These are phyloP conservation scores for Cromileptes altivelis DNA, from an alignment of 2,113 vertebrate genomes.

Conservation along the genomic window DNA sequence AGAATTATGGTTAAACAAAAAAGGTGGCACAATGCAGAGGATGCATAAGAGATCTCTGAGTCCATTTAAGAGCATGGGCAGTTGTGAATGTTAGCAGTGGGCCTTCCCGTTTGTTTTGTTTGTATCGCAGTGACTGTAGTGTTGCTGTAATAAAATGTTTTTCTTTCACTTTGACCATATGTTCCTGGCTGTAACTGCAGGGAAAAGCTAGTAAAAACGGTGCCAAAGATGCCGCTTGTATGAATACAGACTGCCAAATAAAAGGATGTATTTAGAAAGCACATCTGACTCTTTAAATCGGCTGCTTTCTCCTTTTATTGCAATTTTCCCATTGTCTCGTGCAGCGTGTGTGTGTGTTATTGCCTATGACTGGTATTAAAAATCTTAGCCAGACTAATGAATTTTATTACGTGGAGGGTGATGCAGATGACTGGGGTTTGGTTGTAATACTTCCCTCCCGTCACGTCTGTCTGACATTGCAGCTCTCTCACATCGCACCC, in stretches of 20 bases:
- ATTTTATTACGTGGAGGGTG: conserved; percentile 59
- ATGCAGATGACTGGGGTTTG: conserved; percentile 69
- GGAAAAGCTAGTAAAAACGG: neutral
- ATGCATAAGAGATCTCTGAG: neutral
- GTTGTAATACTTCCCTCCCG: conserved; percentile 68
- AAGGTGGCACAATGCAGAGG: neutral
- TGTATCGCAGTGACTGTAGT: conserved; percentile 6
- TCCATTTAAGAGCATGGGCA: neutral
- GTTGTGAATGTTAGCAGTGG: neutral
- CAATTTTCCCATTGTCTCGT: conserved; percentile 43
- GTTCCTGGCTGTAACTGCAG: conserved; percentile 18
- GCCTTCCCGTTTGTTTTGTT: neutral
- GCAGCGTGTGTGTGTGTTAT: conserved; percentile 8
- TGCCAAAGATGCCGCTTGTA: conserved; percentile 11
- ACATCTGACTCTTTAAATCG: conserved; percentile 51
- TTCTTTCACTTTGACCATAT: conserved; percentile 25
- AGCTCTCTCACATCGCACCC: conserved; percentile 71
- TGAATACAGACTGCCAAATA: conserved; percentile 26
- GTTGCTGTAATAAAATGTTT: neutral
- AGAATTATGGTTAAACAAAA: neutral
- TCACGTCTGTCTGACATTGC: conserved; percentile 74
- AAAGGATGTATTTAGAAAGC: conserved; percentile 45
- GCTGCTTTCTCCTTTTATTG: conserved; percentile 52
- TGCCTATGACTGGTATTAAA: conserved; percentile 60
- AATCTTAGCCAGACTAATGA: conserved; percentile 74